A percentile compares a stretch with the other conserved stretches of the same genome.
These are phyloP conservation scores for Melanotaenia pygmaea DNA, from an alignment of 2,797 vertebrate species.

Conservation along the genomic window DNA sequence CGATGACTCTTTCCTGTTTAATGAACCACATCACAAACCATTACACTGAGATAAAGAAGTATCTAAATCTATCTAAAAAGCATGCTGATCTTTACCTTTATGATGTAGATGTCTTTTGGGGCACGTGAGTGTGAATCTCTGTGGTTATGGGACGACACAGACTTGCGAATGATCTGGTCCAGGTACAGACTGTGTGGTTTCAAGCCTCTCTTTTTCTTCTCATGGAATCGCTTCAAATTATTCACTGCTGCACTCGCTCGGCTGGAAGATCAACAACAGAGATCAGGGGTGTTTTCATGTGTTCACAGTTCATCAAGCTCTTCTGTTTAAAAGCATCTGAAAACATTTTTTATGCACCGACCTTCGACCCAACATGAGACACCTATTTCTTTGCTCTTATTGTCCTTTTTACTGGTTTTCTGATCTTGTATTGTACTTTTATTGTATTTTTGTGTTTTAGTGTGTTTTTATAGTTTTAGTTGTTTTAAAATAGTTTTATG, in stretches of 20 bases:
- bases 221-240: constrained; percentile 96
- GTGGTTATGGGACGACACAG: constrained; percentile 87
- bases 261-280: constrained; percentile 73
- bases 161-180: constrained; percentile 97
- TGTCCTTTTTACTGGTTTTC: no score
- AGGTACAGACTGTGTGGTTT: constrained; percentile 96
- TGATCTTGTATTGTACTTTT: no score
- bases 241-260: constrained; percentile 96
- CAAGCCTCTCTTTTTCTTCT: constrained; percentile 96
- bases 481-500: no score
- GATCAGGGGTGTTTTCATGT: not conserved
- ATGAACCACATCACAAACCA: not conserved
- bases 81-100: constrained; percentile 85
- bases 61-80: not conserved
- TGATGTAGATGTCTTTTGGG: constrained; percentile 94
- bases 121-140: constrained; percentile 90
- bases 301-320: not conserved
- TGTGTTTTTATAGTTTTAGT: no score
- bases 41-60: not conserved
- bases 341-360: no score
- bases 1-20: constrained; percentile 2
- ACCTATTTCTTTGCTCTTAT: no score
- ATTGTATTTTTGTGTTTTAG: no score
- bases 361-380: no score
- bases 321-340: not conserved